Base-by-base conservation (phyloP, 2,113 vertebrate genomes). In the Hydrochoerus hydrochaeris region DNA sequence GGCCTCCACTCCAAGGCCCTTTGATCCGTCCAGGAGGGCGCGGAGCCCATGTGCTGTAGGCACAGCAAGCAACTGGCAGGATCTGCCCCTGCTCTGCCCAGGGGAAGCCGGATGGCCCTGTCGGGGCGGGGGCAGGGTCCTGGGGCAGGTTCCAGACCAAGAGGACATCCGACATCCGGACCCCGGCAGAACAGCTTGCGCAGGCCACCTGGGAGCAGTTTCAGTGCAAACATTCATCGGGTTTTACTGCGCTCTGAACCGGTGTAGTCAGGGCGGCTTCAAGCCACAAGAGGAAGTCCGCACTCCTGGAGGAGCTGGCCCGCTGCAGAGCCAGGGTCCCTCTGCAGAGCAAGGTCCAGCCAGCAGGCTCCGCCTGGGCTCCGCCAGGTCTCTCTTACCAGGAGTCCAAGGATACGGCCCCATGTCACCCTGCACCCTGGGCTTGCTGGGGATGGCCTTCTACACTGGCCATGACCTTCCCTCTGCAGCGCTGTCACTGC, bases 61-160 rank as follows among this genome's bases (percentile, higher is more conserved):
- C 90, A 58, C 49, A 65, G 24, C 49, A 77, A 20, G 32, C 57
- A 14, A 3, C 3, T 11, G 9, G 7, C 7, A 82, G 0, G 44
- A 32, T 60, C 12, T 2, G n/a, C 19, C 24, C n/a, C 32, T 85
- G 35, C 62, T 88, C 22, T 12, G 28, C 38, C 11, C 30, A 4
- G 0, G 0, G 30, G 67, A 75, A 2, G 71, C 14, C 1, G 20
- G n/a, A 11, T 14, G 1, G n/a, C 20, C 41, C n/a, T 35, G 19
- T 24, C 3, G 11, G 7, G 19, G 7, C 4, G 54, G n/a, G 69
- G 17, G 19, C 35, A 71, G 28, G 57, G 67, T 5, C 69, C 9
- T 10, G n/a, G 49, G 11, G 49, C 8, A 52, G 49, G 9, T 52
- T 11, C 49, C 3, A 7, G 22, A 9, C 60, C 60, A 24, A 62